A percentile compares a stretch with the other conserved stretches of the same genome.
These are phyloP conservation scores for Drosophila setifemur DNA, from an alignment of 1,140 invertebrate genomes.

Conservation along the genomic window DNA sequence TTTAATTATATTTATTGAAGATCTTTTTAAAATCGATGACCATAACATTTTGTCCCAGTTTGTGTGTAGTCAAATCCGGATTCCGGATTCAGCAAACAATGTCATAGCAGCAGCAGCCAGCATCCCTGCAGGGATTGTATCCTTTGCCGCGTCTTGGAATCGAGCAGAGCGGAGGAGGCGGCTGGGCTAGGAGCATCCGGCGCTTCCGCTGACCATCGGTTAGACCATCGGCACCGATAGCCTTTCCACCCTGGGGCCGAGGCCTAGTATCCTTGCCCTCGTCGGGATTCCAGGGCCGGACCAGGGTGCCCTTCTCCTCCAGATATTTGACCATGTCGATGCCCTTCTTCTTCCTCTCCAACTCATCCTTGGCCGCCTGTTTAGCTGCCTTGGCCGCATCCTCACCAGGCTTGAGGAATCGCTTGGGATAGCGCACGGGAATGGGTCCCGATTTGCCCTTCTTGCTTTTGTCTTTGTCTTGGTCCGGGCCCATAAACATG, in stretches of 20 bases:
- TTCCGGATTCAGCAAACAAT: not conserved
- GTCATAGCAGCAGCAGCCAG: constrained; percentile 7
- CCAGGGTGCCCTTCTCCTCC: constrained; percentile 4
- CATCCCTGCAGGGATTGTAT: not conserved
- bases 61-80: too few species aligned
- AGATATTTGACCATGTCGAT: constrained; percentile 51
- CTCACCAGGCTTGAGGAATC: constrained; percentile 11
- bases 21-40: too few species aligned
- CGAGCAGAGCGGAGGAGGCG: not conserved
- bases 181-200: not conserved
- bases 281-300: constrained; percentile 23
- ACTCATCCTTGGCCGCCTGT: not conserved
- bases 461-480: not conserved
- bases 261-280: constrained; percentile 26
- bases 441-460: not conserved
- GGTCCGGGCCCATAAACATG: not conserved
- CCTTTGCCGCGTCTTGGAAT: constrained; percentile 10
- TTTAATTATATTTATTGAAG: too few species aligned
- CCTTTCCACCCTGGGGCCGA: not conserved
- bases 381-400: constrained; percentile 15
- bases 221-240: constrained; percentile 30
- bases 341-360: constrained; percentile 6
- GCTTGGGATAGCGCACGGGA: constrained; percentile 32
- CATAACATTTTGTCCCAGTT: too few species aligned
- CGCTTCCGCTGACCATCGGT: constrained; percentile 23